Conservation (phyloP, 2,797 vertebrate species). For the Anguilla pacifica region DNA sequence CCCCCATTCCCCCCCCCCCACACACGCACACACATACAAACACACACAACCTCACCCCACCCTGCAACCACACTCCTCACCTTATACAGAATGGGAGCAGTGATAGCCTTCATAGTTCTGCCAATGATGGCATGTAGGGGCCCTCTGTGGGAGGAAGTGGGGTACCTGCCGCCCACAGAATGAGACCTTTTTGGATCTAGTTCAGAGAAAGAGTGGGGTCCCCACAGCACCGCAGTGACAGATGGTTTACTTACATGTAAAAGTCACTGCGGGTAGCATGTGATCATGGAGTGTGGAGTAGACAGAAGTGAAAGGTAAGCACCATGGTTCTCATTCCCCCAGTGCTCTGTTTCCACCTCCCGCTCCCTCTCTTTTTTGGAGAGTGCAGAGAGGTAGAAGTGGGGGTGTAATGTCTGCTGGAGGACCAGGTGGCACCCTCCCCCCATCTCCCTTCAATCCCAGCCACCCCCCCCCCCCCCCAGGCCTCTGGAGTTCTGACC, state of each 20-base stretch:
- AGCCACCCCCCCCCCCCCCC: background rate
- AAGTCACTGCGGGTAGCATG: background rate
- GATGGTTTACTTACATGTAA: background rate
- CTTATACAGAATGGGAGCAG: background rate
- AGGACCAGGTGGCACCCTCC: background rate
- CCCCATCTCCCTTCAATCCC: background rate
- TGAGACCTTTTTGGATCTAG: background rate
- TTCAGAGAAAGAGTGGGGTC: background rate
- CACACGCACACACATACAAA: too few relatives aligned
- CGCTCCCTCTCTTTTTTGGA: background rate
- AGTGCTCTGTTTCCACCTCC: background rate
- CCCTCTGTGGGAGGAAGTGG: background rate
- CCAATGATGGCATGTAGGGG: background rate
- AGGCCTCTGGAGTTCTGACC: background rate
- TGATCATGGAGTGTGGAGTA: background rate
- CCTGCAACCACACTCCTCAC: background rate
- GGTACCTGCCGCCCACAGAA: background rate
- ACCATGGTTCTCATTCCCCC: background rate
- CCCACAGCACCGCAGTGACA: background rate
- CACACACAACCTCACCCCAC: too few relatives aligned
- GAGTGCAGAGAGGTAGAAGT: background rate
- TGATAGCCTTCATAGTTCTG: background rate
- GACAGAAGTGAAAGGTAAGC: background rate
- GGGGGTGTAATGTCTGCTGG: background rate
- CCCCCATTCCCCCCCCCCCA: too few relatives aligned